Conservation (phyloP, 2,888 invertebrate genomes). For the Caenorhabditis macrosperma region DNA sequence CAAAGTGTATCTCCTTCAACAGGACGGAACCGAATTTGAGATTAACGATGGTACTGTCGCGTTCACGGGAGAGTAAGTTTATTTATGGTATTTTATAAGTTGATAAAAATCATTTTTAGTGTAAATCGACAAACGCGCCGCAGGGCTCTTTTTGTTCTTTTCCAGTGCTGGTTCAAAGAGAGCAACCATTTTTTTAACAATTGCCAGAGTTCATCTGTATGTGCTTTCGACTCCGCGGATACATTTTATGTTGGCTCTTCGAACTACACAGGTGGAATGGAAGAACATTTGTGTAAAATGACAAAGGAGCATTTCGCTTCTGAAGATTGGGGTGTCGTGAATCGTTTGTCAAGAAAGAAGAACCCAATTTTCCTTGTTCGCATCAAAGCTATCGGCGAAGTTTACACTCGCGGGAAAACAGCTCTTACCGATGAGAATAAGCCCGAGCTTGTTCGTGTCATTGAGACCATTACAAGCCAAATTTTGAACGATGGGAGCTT, state of each 20-base stretch:
- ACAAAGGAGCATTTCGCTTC: neutral
- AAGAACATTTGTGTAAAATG: neutral
- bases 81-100: neutral
- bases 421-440: slow-evolving; percentile 7
- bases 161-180: neutral
- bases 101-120: neutral
- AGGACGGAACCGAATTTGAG: neutral
- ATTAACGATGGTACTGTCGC: neutral
- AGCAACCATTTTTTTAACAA: neutral
- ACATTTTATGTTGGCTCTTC: neutral
- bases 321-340: slow-evolving; percentile 1
- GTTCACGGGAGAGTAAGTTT: slow-evolving; percentile 21
- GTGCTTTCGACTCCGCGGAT: slow-evolving; percentile 21
- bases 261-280: neutral
- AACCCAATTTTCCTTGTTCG: neutral
- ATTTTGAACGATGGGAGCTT: neutral
- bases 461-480: slow-evolving; percentile 16
- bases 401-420: neutral
- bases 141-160: neutral
- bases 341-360: neutral
- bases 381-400: neutral
- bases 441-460: slow-evolving; percentile 10
- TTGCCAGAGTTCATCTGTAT: neutral
- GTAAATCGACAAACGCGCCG: slow-evolving; percentile 8
- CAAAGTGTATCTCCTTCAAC: neutral